These are phyloP conservation scores for Heliornis fulica DNA, from an alignment of 2,113 vertebrate species.

Conservation along the genomic window DNA sequence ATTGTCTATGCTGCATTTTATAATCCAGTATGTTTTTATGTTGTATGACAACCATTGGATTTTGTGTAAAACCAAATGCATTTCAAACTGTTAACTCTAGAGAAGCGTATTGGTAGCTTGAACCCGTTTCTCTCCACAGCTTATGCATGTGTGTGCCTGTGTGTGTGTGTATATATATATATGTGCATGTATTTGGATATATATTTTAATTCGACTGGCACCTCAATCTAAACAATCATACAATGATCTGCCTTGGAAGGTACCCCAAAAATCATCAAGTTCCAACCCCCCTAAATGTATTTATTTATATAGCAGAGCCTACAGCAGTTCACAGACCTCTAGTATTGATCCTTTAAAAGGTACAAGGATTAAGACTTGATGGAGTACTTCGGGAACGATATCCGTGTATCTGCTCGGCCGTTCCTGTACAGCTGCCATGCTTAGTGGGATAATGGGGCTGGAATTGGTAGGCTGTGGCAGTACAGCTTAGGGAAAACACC, in stretches of 20 bases:
- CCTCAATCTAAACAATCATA: background rate
- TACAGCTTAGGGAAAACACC: background rate
- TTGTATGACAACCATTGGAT: background rate
- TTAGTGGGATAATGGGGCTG: background rate
- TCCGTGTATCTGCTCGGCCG: background rate
- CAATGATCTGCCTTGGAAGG: too few species aligned
- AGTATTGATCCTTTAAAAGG: background rate
- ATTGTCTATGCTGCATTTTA: background rate
- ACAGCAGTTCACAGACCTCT: background rate
- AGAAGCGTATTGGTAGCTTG: background rate
- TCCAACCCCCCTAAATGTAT: too few species aligned
- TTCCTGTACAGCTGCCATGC: background rate
- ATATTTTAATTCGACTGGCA: background rate
- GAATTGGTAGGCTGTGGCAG: background rate
- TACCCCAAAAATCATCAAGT: too few species aligned
- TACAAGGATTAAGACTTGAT: background rate
- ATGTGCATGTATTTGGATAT: background rate
- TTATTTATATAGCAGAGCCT: background rate
- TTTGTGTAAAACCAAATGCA: background rate
- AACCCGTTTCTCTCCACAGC: background rate
- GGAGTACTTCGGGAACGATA: background rate
- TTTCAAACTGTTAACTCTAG: background rate
- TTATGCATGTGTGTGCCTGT: background rate
- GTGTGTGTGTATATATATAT: too few species aligned
- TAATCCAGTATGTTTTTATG: background rate